These are phyloP conservation scores for Drepana falcataria DNA, from an alignment of 2,888 invertebrate species.

Conservation along the genomic window DNA sequence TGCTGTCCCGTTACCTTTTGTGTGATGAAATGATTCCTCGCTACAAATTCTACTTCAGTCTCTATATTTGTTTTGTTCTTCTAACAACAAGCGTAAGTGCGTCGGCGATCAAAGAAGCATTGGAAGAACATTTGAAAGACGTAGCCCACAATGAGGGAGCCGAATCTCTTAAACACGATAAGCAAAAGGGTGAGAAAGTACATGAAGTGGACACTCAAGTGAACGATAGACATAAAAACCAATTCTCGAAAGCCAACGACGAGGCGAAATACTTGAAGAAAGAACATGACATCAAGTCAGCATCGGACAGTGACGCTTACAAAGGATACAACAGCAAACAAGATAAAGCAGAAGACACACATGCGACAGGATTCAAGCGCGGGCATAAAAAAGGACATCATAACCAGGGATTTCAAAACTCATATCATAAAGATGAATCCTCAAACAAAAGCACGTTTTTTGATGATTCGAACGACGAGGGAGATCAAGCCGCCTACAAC, in stretches of 20 bases:
- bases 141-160: constrained; percentile 58
- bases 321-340: constrained; percentile 62
- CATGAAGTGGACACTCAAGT: constrained; percentile 63
- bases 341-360: constrained; percentile 66
- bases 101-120: constrained; percentile 61
- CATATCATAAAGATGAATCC: constrained; percentile 84
- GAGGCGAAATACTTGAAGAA: constrained; percentile 69
- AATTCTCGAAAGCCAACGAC: constrained; percentile 66
- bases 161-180: constrained; percentile 62
- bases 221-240: constrained; percentile 64
- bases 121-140: constrained; percentile 72
- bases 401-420: constrained; percentile 83
- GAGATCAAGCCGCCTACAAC: constrained; percentile 64
- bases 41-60: constrained; percentile 35
- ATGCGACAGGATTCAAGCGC: constrained; percentile 59
- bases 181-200: constrained; percentile 66
- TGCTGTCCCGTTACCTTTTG: constrained; percentile 9
- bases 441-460: constrained; percentile 84
- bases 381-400: constrained; percentile 84
- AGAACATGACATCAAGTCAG: constrained; percentile 64
- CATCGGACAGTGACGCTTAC: constrained; percentile 63
- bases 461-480: constrained; percentile 79
- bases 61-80: constrained; percentile 41
- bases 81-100: constrained; percentile 42
- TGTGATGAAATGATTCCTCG: constrained; percentile 59